Percentiles rank a stretch among this genome's conserved stretches.
These are phyloP conservation scores for Ceratitis capitata DNA, from an alignment of 1,140 invertebrate genomes.

Conservation along the genomic window DNA sequence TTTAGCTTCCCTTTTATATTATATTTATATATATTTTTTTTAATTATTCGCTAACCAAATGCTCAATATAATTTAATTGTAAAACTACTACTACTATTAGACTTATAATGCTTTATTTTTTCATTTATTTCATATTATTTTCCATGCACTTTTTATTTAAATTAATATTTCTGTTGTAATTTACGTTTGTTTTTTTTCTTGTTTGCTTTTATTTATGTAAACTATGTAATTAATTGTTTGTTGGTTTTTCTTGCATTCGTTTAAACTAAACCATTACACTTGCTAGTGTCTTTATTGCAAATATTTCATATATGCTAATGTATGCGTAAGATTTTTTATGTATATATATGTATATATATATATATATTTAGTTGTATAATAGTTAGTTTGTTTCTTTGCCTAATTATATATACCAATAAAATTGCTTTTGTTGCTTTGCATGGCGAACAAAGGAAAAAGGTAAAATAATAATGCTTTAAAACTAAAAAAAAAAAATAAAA, in stretches of 20 bases:
- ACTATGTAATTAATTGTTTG: no score
- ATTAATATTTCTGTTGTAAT: conserved; percentile 1
- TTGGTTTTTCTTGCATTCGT: not conserved
- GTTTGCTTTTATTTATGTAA: not conserved
- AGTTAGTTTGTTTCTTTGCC: not conserved
- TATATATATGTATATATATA: conserved; percentile 1
- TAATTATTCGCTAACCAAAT: not conserved
- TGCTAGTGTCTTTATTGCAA: conserved; percentile 28
- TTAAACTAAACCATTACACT: conserved; percentile 23
- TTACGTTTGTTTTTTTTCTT: not conserved
- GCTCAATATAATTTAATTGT: not conserved
- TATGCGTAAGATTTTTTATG: not conserved
- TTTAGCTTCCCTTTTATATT: not conserved
- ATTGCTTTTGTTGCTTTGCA: conserved; percentile 33
- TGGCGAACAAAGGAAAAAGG: not conserved
- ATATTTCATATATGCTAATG: not conserved
- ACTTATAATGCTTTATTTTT: not conserved
- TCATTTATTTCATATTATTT: not conserved
- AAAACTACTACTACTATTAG: conserved; percentile 29
- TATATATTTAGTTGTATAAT: not conserved
- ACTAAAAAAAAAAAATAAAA: not conserved
- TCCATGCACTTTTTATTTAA: not conserved
- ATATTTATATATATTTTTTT: not conserved
- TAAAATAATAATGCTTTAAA: not conserved
- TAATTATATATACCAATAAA: conserved; percentile 31